phyloP scores from a whole-genome alignment of 2,113 vertebrate species.

The Thomomys bottae region DNA sequence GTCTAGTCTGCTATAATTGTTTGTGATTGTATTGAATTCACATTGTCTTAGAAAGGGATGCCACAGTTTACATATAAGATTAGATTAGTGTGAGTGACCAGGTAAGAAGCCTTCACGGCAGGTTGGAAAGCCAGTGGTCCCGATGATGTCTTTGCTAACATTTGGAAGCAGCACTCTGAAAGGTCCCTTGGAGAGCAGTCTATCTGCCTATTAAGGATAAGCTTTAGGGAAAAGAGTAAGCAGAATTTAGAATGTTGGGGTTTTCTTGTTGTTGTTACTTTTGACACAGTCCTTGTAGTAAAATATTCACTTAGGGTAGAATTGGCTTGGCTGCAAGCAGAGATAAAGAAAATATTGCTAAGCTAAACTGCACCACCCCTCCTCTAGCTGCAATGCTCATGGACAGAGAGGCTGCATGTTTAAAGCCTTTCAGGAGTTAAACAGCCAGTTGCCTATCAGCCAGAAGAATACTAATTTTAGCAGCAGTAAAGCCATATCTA shows the following conservation, averaged over 20 bases:
- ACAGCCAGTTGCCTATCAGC: background rate
- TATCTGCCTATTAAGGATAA: background rate
- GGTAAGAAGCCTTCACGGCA: background rate
- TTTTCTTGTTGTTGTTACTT: conserved; percentile 31
- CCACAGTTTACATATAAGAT: background rate
- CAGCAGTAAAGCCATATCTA: conserved; percentile 23
- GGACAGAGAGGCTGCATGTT: conserved; percentile 1
- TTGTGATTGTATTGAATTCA: conserved; percentile 13
- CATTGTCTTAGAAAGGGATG: conserved; percentile 8
- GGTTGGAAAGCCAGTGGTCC: background rate
- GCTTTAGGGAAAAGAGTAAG: conserved; percentile 23
- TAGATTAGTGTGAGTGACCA: background rate
- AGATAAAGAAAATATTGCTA: conserved; percentile 32
- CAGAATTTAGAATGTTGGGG: background rate
- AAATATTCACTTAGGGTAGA: background rate
- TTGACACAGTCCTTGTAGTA: background rate
- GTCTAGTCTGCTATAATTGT: background rate
- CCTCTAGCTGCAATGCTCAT: conserved; percentile 21
- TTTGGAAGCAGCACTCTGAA: background rate
- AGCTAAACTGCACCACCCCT: background rate
- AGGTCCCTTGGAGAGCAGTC: background rate
- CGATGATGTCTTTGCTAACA: background rate
- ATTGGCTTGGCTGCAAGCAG: background rate
- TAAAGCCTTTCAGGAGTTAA: conserved; percentile 38
- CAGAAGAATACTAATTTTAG: background rate